A percentile compares a stretch with the other conserved stretches of the same genome.
These are phyloP conservation scores for Sternotherus odoratus DNA, from an alignment of 2,797 vertebrate species.

Conservation along the genomic window DNA sequence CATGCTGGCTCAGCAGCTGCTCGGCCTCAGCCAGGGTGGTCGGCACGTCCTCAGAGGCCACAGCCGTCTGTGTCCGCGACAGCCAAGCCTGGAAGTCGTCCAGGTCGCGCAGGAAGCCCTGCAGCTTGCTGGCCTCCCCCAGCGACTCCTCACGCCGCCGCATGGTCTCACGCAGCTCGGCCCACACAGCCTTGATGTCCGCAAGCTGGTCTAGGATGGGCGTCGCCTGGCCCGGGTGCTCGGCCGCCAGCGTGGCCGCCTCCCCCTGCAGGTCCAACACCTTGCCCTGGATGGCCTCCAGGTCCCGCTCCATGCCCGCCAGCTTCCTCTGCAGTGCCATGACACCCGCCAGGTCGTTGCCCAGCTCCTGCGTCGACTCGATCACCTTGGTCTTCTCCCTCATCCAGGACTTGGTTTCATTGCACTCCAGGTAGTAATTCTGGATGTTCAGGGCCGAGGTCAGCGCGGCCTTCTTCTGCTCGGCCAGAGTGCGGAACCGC, in stretches of 20 bases:
- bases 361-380: conserved; percentile 93
- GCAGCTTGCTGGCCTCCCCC: conserved; percentile 93
- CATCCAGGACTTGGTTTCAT: conserved; percentile 96
- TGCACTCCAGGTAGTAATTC: conserved; percentile 96
- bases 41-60: conserved; percentile 93
- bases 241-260: conserved; percentile 84
- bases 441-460: conserved; percentile 94
- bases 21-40: conserved; percentile 91
- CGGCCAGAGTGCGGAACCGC: conserved; percentile 88
- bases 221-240: conserved; percentile 87
- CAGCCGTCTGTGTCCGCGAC: conserved; percentile 90
- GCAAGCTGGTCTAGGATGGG: conserved; percentile 83
- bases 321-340: conserved; percentile 95
- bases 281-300: conserved; percentile 94
- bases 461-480: conserved; percentile 89
- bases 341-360: conserved; percentile 93
- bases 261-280: conserved; percentile 87
- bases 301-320: conserved; percentile 92
- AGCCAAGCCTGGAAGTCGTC: conserved; percentile 96
- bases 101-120: conserved; percentile 93
- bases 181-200: conserved; percentile 91
- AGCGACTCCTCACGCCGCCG: conserved; percentile 91
- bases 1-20: conserved; percentile 88
- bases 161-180: conserved; percentile 90
- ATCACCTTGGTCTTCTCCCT: conserved; percentile 96